Conservation (phyloP, 35 echinoderm and acorn worm species). For the Hemicentrotus pulcherrimus region DNA sequence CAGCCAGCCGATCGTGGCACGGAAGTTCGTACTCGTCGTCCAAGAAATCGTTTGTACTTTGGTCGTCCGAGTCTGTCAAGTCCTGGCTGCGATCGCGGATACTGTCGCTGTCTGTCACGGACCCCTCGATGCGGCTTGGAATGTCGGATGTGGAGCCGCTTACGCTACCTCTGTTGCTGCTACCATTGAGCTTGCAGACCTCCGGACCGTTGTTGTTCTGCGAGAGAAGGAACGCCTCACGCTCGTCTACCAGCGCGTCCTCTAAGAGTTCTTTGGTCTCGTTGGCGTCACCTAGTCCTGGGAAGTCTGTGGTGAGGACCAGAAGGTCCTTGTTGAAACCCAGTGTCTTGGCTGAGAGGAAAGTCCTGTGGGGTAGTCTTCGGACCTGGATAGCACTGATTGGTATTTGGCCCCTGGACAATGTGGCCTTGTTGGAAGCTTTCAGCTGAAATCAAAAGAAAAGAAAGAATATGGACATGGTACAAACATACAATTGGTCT, state of each 20-base stretch:
- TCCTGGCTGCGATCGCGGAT: constrained; percentile 55
- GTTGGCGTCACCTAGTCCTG: constrained; percentile 51
- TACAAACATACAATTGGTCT: no score
- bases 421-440: constrained; percentile 64
- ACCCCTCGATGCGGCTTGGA: constrained; percentile 28
- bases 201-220: constrained; percentile 41
- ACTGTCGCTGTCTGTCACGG: constrained; percentile 48
- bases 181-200: constrained; percentile 48
- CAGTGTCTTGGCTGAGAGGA: constrained; percentile 55
- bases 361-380: constrained; percentile 65
- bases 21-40: constrained; percentile 79
- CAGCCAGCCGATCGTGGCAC: constrained; percentile 81
- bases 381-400: constrained; percentile 92
- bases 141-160: constrained; percentile 35
- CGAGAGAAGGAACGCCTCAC: neutral
- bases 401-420: constrained; percentile 81
- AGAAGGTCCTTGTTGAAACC: constrained; percentile 71
- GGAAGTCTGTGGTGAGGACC: constrained; percentile 63
- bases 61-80: constrained; percentile 46
- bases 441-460: constrained; percentile 62
- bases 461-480: neutral
- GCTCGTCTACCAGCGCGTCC: constrained; percentile 34
- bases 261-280: constrained; percentile 68
- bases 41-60: constrained; percentile 59
- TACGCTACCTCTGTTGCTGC: neutral